Percentiles rank a stretch among this genome's conserved stretches.
phyloP scores from a whole-genome alignment of 1,140 invertebrate species.

The Ditylenchus dipsaci region DNA sequence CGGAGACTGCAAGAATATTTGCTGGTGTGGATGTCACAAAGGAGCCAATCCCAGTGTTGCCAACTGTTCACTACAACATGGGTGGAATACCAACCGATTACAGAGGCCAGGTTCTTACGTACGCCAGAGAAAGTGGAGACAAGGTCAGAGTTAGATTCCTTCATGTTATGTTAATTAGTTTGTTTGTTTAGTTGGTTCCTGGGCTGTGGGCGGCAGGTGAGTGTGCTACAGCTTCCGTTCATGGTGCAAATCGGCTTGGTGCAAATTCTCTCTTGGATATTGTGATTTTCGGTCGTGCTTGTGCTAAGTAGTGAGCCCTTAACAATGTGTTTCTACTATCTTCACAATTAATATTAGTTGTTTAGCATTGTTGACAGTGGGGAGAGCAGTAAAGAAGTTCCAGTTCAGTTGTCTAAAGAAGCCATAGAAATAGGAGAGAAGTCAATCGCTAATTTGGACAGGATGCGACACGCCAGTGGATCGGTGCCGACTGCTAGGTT shows the following conservation, averaged over 20 bases:
- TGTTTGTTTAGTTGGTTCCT: constrained; percentile 64
- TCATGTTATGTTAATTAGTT: constrained; percentile 57
- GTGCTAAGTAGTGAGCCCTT: constrained; percentile 65
- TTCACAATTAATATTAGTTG: too few relatives aligned
- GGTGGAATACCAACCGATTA: constrained; percentile 94
- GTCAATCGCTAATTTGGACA: constrained; percentile 76
- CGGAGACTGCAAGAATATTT: constrained; percentile 95
- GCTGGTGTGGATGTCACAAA: constrained; percentile 94
- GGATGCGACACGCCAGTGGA: constrained; percentile 72
- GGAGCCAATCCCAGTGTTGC: constrained; percentile 92
- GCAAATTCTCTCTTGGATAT: constrained; percentile 95
- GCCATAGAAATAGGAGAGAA: too few relatives aligned
- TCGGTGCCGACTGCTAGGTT: constrained; percentile 77
- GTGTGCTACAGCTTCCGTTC: constrained; percentile 75
- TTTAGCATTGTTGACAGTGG: constrained; percentile 54
- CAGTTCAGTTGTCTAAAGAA: constrained; percentile 47
- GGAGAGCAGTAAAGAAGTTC: constrained; percentile 61
- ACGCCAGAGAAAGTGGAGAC: constrained; percentile 50
- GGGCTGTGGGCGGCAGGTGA: constrained; percentile 70
- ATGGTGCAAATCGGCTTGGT: constrained; percentile 93
- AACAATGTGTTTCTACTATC: too few relatives aligned
- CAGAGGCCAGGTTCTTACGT: constrained; percentile 75
- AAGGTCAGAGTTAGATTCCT: constrained; percentile 15
- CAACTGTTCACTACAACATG: constrained; percentile 98
- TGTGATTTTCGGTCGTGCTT: constrained; percentile 93